Conservation (phyloP, 2,797 vertebrate species). For the Propithecus deckenii region DNA sequence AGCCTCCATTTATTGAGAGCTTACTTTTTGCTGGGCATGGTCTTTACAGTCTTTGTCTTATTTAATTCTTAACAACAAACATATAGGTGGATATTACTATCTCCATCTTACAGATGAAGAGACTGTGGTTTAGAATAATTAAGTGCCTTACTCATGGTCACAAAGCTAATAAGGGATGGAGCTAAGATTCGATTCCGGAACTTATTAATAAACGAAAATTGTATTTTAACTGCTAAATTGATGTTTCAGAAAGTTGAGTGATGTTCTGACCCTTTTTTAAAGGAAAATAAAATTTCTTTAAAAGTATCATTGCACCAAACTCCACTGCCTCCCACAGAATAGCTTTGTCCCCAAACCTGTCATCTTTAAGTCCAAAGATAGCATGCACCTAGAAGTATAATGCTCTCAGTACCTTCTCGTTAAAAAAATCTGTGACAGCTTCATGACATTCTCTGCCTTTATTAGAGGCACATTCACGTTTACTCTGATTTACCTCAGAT, state of each 20-base stretch:
- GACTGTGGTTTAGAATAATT: not conserved
- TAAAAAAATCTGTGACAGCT: not conserved
- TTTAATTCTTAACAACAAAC: not conserved
- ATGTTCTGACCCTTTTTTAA: not conserved
- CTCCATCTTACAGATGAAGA: not conserved
- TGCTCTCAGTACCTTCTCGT: not conserved
- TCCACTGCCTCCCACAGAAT: not conserved
- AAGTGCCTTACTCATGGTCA: not conserved
- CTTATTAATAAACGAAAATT: not conserved
- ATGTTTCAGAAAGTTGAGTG: not conserved
- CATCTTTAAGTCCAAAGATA: not conserved
- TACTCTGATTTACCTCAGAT: not conserved
- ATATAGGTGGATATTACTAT: not conserved
- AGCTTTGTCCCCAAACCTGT: not conserved
- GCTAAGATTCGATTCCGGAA: not conserved
- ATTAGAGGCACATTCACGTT: not conserved
- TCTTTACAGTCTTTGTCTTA: not conserved
- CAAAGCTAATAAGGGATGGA: not conserved
- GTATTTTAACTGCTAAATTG: not conserved
- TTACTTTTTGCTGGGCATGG: not conserved
- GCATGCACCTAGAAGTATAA: not conserved
- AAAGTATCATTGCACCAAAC: not conserved
- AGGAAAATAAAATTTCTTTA: not conserved
- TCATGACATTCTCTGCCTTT: not conserved
- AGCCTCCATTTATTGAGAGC: not conserved